Percentiles rank a stretch among this genome's conserved stretches.
Conservation (phyloP, 2,113 vertebrate species). For the Prolemur simus region DNA sequence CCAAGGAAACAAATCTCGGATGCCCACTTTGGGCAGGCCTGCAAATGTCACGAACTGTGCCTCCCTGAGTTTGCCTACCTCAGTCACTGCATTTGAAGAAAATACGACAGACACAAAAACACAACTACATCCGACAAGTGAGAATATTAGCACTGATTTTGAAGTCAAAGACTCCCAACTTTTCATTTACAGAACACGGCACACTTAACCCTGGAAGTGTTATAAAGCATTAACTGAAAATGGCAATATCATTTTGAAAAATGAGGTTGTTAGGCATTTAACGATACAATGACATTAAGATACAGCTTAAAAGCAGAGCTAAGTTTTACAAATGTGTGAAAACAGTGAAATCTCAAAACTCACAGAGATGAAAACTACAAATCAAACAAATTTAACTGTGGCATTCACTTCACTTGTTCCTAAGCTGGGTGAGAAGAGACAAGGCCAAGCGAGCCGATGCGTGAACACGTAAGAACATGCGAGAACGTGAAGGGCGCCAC, state of each 20-base stretch:
- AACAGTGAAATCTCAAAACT: neutral
- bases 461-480: no score
- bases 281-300: accelerated
- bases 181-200: accelerated
- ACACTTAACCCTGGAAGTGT: neutral
- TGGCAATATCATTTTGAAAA: neutral
- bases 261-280: neutral
- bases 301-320: neutral
- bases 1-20: neutral
- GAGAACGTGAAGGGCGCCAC: neutral
- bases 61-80: neutral
- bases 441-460: neutral
- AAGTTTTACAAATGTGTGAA: neutral
- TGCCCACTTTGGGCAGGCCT: neutral
- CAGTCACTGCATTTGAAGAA: neutral
- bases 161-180: neutral
- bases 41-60: no score
- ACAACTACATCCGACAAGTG: neutral
- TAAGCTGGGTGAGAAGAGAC: neutral
- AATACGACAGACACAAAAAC: neutral
- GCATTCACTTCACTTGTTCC: accelerated
- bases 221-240: neutral
- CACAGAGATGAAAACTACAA: neutral
- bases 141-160: accelerated
- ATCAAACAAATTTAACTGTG: accelerated